Evolutionary conservation across 2,113 vertebrate species (phyloP).

Genomic region (Anhinga anhinga): DNA sequence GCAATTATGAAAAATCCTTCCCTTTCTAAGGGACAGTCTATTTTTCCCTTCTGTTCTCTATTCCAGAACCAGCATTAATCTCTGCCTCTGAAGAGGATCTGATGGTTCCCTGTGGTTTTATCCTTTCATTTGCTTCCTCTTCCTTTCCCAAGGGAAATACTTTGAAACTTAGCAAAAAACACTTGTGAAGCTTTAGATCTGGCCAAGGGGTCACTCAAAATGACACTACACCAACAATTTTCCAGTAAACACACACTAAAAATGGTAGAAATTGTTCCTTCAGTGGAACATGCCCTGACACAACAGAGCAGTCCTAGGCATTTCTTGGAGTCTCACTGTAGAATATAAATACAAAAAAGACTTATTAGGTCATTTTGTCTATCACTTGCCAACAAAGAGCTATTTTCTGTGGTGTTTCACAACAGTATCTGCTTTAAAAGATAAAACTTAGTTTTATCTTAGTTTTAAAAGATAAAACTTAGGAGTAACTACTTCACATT

Average conservation of each 20-base stretch:
- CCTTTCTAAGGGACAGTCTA: background rate
- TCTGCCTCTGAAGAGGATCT: background rate
- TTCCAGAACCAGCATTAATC: background rate
- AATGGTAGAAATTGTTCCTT: background rate
- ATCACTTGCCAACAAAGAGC: background rate
- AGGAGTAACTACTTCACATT: background rate
- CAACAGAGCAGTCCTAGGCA: background rate
- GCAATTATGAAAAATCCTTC: background rate
- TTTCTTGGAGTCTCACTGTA: background rate
- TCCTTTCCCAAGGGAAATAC: background rate
- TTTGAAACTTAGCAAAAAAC: background rate
- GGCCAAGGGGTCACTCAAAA: background rate
- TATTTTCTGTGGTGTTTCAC: background rate
- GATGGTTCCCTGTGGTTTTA: background rate
- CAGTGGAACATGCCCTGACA: fast-evolving
- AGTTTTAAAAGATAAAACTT: background rate
- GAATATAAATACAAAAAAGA: background rate
- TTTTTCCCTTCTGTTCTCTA: background rate
- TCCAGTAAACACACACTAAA: background rate
- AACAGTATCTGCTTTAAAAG: background rate
- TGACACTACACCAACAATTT: background rate
- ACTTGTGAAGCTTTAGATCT: background rate
- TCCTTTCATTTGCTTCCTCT: background rate
- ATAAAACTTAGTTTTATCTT: background rate
- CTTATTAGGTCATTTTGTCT: background rate